Percentiles rank a stretch among this genome's conserved stretches.
Conservation (phyloP, 2,888 invertebrate species). For the Hipparchia sbordonii region DNA sequence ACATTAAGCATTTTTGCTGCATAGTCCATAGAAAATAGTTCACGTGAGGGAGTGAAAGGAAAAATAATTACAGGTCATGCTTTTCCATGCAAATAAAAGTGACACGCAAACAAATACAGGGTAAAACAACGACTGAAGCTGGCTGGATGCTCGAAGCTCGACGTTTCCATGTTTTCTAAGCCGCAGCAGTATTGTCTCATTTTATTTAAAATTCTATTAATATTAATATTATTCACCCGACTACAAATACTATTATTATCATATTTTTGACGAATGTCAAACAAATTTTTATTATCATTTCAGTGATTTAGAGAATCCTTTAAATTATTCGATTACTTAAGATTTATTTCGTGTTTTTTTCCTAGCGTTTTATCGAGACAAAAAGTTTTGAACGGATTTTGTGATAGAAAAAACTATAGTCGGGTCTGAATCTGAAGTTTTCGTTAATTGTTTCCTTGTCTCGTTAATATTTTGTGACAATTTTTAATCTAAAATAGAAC, state of each 20-base stretch:
- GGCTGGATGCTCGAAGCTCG: slow-evolving; percentile 72
- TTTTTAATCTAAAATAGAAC: neutral
- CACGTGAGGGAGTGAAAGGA: slow-evolving; percentile 60
- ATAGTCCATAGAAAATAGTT: slow-evolving; percentile 26
- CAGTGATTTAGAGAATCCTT: neutral
- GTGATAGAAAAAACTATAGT: neutral
- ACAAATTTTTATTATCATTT: no score
- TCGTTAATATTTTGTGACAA: neutral
- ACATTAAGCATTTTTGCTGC: slow-evolving; percentile 38
- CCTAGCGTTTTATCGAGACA: neutral
- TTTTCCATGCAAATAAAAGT: slow-evolving; percentile 80
- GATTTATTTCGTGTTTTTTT: neutral
- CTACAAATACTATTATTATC: no score
- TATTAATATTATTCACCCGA: no score
- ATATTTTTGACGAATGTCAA: no score
- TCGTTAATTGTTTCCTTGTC: neutral
- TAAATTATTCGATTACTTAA: neutral
- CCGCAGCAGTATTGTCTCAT: no score
- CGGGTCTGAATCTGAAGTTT: neutral
- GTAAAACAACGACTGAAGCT: slow-evolving; percentile 77
- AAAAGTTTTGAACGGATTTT: neutral
- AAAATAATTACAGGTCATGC: slow-evolving; percentile 75
- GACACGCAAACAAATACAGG: slow-evolving; percentile 78
- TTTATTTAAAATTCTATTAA: no score
- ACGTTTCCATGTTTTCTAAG: slow-evolving; percentile 40